A percentile compares a stretch with the other conserved stretches of the same genome.
phyloP scores from a whole-genome alignment of 1,140 invertebrate species.

The Nomia melanderi region DNA sequence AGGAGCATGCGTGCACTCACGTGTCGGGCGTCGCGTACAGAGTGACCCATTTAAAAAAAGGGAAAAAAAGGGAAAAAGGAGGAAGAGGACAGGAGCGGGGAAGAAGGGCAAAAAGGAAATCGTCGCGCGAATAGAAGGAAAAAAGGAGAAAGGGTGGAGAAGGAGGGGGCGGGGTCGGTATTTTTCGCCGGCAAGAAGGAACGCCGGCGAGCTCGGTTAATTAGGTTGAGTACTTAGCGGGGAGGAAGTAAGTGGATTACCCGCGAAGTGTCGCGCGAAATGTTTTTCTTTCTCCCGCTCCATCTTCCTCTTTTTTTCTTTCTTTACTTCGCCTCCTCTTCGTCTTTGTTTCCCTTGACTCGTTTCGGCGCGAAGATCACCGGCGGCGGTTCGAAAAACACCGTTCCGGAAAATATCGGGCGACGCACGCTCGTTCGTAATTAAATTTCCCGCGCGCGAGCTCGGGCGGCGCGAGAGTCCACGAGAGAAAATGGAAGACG shows the following conservation, averaged over 20 bases:
- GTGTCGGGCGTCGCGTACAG: conserved; percentile 32
- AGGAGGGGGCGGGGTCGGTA: conserved; percentile 3
- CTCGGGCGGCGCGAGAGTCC: too few species aligned
- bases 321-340: too few species aligned
- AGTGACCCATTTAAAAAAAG: conserved; percentile 54
- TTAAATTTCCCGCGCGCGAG: conserved; percentile 36
- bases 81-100: neutral
- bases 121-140: too few species aligned
- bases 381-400: conserved; percentile 2
- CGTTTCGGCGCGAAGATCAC: neutral
- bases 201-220: conserved; percentile 32
- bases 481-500: too few species aligned
- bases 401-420: neutral
- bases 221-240: conserved; percentile 37
- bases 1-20: conserved; percentile 52
- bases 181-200: conserved; percentile 11
- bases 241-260: conserved; percentile 36
- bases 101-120: neutral
- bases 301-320: too few species aligned
- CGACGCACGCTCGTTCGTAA: neutral
- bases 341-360: conserved; percentile 18
- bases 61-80: neutral
- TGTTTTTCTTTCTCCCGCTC: conserved; percentile 19
- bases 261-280: conserved; percentile 29
- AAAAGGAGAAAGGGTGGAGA: too few species aligned